Conservation (phyloP, 2,797 vertebrate genomes). For the Mycteria americana region DNA sequence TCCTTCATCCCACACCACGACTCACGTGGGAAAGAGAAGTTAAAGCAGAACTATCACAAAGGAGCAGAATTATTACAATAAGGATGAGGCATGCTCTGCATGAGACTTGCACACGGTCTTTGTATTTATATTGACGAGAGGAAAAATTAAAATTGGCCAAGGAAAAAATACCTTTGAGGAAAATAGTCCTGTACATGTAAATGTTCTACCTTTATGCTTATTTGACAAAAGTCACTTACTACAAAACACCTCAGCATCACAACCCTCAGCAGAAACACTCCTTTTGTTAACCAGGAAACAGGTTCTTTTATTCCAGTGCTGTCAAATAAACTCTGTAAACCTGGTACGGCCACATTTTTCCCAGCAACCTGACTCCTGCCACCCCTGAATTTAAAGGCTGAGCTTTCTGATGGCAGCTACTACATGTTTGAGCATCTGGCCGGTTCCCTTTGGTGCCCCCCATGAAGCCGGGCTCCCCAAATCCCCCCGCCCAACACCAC, state of each 20-base stretch:
- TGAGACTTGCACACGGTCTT: not conserved
- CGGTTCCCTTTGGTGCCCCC: not conserved
- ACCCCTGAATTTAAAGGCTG: not conserved
- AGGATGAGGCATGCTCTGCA: not conserved
- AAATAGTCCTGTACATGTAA: not conserved
- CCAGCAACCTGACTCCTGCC: not conserved
- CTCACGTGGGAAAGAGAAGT: not conserved
- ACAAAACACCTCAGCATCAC: accelerated
- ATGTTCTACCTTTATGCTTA: not conserved
- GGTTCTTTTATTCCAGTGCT: not conserved
- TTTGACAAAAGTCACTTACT: not conserved
- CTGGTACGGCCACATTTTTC: accelerated
- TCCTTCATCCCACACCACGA: not conserved
- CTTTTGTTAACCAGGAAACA: not conserved
- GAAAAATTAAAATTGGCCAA: not conserved
- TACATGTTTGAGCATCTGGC: accelerated
- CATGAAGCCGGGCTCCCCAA: accelerated
- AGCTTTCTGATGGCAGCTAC: not conserved
- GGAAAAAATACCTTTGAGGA: not conserved
- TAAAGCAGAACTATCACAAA: not conserved
- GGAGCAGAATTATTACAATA: not conserved
- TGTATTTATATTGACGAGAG: not conserved
- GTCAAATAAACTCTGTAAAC: not conserved
- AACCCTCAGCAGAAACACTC: not conserved
- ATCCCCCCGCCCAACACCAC: accelerated